Evolutionary conservation across 2,797 vertebrate species (phyloP), one percentile per base, ranked within the genome.

Genomic region (Sorex maritimensis): DNA sequence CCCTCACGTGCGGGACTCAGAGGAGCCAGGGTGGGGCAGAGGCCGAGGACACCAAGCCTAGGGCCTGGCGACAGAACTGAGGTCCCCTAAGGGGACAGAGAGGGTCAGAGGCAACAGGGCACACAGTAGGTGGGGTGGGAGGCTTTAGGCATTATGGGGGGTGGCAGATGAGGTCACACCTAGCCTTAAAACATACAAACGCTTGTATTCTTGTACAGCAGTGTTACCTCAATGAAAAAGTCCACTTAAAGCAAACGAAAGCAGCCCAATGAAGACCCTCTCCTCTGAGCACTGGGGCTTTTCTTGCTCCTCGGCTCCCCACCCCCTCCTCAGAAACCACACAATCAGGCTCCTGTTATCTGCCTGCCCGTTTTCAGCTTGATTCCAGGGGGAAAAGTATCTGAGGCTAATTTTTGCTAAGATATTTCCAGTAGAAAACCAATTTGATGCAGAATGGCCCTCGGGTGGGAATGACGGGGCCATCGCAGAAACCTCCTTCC

Each of bases 381-480:
- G 68, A 41, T 73, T 87, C 63, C 26, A 63, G 34, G 38, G 9
- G 24, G 55, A 90, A 74, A 78, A 21, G 41, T 65, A 67, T 71
- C 44, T 49, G 55, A 83, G 30, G 23, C 58, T 79, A 69, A 83
- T 79, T 73, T 73, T 81, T 28, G 73, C 55, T 67, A 79, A 67
- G 7, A 67, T 24, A 61, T 63, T 38, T 90, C 38, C 6, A n/a
- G 28, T 19, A 58, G 41, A 88, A 58, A 77, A 28, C n/a, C 44
- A 63, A 52, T 52, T 30, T n/a, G 80, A 68, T 63, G 67, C 9
- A 46, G 68, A 69, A 41, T 4, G 55, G 28, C 68, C 26, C 30
- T 41, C 46, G 61, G 21, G 9, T 80, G 58, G 92, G 72, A 52
- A 61, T 73, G n/a, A 68, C 67, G 52, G 26, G 26, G 28, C 12